These are phyloP conservation scores for Scotopteryx bipunctaria DNA, from an alignment of 2,888 invertebrate species.

Conservation along the genomic window DNA sequence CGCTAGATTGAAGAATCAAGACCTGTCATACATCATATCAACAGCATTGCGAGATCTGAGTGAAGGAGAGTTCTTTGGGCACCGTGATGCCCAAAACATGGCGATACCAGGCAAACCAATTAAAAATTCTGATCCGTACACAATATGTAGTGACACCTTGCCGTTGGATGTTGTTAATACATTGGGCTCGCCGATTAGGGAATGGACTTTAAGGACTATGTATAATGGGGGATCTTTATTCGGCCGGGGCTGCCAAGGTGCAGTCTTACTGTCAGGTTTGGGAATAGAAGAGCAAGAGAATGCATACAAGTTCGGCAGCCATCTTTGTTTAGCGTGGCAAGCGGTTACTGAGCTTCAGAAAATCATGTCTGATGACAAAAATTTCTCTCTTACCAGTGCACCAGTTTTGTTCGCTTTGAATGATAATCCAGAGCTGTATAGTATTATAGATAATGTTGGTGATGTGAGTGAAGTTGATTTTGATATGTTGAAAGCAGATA, in stretches of 20 bases:
- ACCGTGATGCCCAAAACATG: conserved; percentile 89
- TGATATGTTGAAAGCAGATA: conserved; percentile 69
- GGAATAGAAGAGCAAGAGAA: conserved; percentile 85
- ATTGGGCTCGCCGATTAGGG: conserved; percentile 84
- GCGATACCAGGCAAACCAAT: conserved; percentile 86
- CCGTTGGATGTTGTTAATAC: conserved; percentile 66
- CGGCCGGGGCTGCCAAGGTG: conserved; percentile 92
- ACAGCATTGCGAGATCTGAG: conserved; percentile 91
- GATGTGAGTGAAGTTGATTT: conserved; percentile 85
- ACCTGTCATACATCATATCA: conserved; percentile 92
- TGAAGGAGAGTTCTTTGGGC: conserved; percentile 91
- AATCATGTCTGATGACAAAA: conserved; percentile 75
- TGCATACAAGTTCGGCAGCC: conserved; percentile 91
- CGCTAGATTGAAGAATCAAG: conserved; percentile 86
- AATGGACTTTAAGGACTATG: conserved; percentile 89
- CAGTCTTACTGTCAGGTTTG: conserved; percentile 89
- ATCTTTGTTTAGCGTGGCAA: conserved; percentile 92
- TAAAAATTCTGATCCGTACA: conserved; percentile 49
- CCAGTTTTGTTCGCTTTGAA: conserved; percentile 93
- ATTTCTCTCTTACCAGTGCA: conserved; percentile 89
- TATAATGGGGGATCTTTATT: conserved; percentile 86
- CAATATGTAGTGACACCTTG: conserved; percentile 63
- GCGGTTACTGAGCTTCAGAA: conserved; percentile 77
- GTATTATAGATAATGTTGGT: conserved; percentile 76
- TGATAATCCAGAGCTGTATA: conserved; percentile 87